Base-by-base conservation (phyloP, 2,113 vertebrate species). In the Neomonachus schauinslandi region DNA sequence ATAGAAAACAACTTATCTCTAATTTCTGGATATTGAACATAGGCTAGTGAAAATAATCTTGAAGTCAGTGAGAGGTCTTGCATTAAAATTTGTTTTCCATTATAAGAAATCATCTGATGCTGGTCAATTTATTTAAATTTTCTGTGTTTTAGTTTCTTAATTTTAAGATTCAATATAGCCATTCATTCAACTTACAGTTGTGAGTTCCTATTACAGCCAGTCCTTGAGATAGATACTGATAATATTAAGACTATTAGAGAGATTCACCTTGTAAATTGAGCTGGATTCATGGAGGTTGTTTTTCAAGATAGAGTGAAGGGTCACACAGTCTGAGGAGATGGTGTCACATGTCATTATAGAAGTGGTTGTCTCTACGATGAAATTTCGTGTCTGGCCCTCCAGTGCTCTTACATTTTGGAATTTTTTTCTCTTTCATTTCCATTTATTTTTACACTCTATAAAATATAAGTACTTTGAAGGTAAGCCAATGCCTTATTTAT, bases 331-430 rank as follows among this genome's bases (percentile, higher is more conserved):
- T 69, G 12, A 18, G 53, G 11, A 85, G n/a, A 51, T 18, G 5
- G 14, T 51, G 11, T 2, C 51, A 46, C 7, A 2, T 15, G 6
- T 18, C 9, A 26, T 1, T 18, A 21, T 2, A 39, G 61, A n/a
- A 51, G 7, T 42, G 3, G 8, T 1, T 61, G 3, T 36, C 67
- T 33, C 36, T 10, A 71, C 7, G 18, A 49, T 5, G 67, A 19
- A 80, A 61, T 6, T 84, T 33, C 16, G 3, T 49, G 21, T 74
- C 69, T 84, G 59, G 39, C 33, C 77, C 39, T 55, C 24, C 3
- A 36, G 15, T 16, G 31, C 49, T 83, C 22, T 26, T 59, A 12
- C 39, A 39, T 36, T 83, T 76, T 57, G 15, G 1, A 33, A 49
- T 79, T 42, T 46, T 89, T 89, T 10, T 59, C 5, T 84, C 39